Evolutionary conservation across 2,113 vertebrate species (phyloP).

Genomic region (Oophaga pumilio): DNA sequence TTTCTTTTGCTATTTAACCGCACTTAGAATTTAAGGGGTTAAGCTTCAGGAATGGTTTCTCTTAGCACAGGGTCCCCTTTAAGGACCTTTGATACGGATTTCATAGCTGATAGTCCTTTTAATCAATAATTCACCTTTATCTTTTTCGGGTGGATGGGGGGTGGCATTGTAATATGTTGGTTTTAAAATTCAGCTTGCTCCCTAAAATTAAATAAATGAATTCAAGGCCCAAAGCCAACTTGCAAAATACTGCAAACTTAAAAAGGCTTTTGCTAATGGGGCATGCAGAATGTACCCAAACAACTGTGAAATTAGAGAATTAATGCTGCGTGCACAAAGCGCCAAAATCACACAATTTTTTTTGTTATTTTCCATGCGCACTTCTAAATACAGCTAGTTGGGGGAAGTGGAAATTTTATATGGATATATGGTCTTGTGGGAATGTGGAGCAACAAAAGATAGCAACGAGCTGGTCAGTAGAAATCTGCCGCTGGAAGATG

Average conservation of each 20-base stretch:
- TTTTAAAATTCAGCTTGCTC: neutral
- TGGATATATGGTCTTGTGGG: neutral
- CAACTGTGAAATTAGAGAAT: constrained; percentile 21
- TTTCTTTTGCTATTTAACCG: too few species aligned
- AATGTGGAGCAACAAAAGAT: neutral
- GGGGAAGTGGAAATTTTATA: neutral
- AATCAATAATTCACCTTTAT: neutral
- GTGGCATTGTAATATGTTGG: neutral
- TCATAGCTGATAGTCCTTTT: neutral
- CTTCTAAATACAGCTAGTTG: neutral
- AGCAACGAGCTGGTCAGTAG: neutral
- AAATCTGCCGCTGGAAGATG: neutral
- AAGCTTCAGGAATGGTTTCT: too few species aligned
- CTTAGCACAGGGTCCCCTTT: too few species aligned
- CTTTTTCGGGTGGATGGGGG: neutral
- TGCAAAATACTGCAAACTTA: neutral
- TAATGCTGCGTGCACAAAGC: neutral
- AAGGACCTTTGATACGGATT: too few species aligned
- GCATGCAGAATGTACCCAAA: neutral
- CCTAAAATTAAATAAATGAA: neutral
- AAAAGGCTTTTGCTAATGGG: constrained; percentile 14
- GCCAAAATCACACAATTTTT: neutral
- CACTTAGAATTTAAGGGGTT: too few species aligned
- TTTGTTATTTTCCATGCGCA: neutral
- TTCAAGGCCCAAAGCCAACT: neutral